Conservation (phyloP, 2,888 invertebrate species). For the Stomorhina lunata region DNA sequence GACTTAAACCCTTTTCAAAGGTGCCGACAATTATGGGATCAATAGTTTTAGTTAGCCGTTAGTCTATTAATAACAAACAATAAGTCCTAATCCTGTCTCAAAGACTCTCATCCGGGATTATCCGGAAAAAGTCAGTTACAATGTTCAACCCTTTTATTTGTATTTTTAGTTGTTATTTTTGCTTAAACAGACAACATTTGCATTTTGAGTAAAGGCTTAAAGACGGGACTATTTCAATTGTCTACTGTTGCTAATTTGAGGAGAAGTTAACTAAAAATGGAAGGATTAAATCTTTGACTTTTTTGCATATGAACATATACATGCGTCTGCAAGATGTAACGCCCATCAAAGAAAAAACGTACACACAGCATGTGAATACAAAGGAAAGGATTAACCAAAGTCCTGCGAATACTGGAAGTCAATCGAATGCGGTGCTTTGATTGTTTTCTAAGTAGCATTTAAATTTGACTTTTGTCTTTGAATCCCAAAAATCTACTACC, state of each 20-base stretch:
- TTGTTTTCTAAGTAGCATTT: constrained; percentile 58
- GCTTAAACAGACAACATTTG: constrained; percentile 11
- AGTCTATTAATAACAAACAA: constrained; percentile 44
- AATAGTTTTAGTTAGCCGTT: not conserved
- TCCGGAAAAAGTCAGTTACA: constrained; percentile 73
- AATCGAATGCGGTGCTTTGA: constrained; percentile 17
- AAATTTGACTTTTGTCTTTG: constrained; percentile 37
- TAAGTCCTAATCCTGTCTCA: constrained; percentile 67
- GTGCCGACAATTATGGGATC: constrained; percentile 34
- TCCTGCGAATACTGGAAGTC: constrained; percentile 6
- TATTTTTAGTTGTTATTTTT: not conserved
- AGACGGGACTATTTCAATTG: constrained; percentile 71
- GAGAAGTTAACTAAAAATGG: constrained; percentile 43
- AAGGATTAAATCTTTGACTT: constrained; percentile 46
- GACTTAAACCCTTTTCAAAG: constrained; percentile 38
- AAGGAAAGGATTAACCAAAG: constrained; percentile 43
- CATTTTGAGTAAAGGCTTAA: constrained; percentile 46
- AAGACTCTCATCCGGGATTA: constrained; percentile 74
- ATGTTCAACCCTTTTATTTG: constrained; percentile 70
- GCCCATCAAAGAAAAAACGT: constrained; percentile 50
- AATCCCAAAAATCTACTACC: not conserved
- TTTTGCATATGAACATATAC: constrained; percentile 67
- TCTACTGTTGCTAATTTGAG: constrained; percentile 75
- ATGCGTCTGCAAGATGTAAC: constrained; percentile 50
- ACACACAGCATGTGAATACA: constrained; percentile 38